Evolutionary conservation across 2,888 invertebrate species (phyloP), one percentile per base, ranked within the genome.

Genomic region (Torymus texanus): DNA sequence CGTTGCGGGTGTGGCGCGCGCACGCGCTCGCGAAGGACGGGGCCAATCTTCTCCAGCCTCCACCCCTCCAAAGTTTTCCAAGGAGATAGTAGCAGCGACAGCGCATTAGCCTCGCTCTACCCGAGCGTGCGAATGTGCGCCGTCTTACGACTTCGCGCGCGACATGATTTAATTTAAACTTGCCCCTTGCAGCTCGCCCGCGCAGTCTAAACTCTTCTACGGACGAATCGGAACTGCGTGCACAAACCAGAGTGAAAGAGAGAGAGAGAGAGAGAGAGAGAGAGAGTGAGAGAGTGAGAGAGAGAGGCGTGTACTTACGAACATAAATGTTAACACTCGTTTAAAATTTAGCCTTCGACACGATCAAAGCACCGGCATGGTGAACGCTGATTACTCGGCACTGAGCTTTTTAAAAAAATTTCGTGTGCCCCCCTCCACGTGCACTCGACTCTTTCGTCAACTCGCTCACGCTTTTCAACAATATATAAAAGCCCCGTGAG

Each of bases 121-220:
- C 68, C 67, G 59, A 62, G 62, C 59, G 68, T 76, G 68, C 58
- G 63, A 76, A 68, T 80, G 73, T 63, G 63, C 68, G 67, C 13
- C 79, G 73, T 78, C 83, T 82, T 83, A 79, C 80, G 82, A 80
- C 81, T 82, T 77, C 65, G 67, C 18, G 74, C 75, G 78, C 81
- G 81, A 84, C 83, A 84, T 86, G 84, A 87, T 87, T 88, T 86
- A 85, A 87, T 88, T 87, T 85, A 86, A 87, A 87, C 83, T 88
- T 87, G 83, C 83, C 84, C 84, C 79, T 81, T 66, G 51, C 67
- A 59, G 53, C 18, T 83, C 84, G 84, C 79, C 81, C 68, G 51
- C 67, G 62, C 56, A 21, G 50, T 55, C 65, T 70, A 61, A 71
- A 59, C 53, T 78, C 73, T 67, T 65, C 13, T 29, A 65, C 58